A percentile compares a stretch with the other conserved stretches of the same genome.
Conservation (phyloP, 2,797 vertebrate species). For the Erethizon dorsatum region DNA sequence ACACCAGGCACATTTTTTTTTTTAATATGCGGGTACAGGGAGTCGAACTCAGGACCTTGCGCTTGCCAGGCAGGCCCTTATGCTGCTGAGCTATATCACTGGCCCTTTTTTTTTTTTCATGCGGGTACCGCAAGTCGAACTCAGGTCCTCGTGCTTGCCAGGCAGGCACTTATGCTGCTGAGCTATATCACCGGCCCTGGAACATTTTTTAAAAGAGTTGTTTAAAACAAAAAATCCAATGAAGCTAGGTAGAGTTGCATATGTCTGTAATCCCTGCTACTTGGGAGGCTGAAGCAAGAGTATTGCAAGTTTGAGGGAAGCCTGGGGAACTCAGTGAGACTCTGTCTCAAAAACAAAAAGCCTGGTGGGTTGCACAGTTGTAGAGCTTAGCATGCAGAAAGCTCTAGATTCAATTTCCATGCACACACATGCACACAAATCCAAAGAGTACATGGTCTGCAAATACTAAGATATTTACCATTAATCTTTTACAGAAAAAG, state of each 20-base stretch:
- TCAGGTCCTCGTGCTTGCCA: too few species aligned
- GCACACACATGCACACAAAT: not conserved
- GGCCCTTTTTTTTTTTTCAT: too few species aligned
- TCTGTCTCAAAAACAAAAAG: not conserved
- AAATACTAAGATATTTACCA: conserved; percentile 30
- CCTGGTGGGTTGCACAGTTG: not conserved
- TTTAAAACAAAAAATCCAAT: not conserved
- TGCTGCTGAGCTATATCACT: too few species aligned
- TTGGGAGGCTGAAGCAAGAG: not conserved
- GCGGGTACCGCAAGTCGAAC: too few species aligned
- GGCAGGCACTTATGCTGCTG: too few species aligned
- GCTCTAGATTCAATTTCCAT: not conserved
- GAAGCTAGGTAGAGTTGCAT: not conserved
- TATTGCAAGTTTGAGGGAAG: not conserved
- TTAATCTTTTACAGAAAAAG: conserved; percentile 17
- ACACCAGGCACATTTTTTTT: not conserved
- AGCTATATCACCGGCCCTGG: too few species aligned
- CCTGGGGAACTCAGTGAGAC: not conserved
- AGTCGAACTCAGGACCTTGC: too few species aligned
- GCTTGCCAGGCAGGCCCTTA: too few species aligned
- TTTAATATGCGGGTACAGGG: too few species aligned
- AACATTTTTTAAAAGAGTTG: not conserved
- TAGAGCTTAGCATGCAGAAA: not conserved
- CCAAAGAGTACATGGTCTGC: not conserved
- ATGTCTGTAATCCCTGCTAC: not conserved